Percentiles rank a stretch among this genome's conserved stretches.
Evolutionary conservation across 2,888 invertebrate species (phyloP).

Genomic region (Herminia tarsipennalis): DNA sequence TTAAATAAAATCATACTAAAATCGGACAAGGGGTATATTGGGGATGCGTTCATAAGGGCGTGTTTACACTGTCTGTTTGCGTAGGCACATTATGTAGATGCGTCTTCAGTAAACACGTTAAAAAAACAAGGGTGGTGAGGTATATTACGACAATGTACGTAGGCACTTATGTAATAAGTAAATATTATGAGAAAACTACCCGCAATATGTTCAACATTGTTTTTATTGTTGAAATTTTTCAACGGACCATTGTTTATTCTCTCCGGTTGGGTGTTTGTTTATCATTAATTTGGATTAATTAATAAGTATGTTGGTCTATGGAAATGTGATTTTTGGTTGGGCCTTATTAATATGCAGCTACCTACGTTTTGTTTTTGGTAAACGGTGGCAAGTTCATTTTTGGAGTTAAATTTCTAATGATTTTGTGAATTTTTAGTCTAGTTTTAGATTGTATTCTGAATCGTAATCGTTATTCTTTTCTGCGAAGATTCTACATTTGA

Average conservation of each 20-base stretch:
- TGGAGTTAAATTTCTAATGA: no score
- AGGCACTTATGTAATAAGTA: slow-evolving; percentile 53
- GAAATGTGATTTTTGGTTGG: slow-evolving; percentile 23
- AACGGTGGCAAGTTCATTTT: no score
- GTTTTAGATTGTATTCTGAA: no score
- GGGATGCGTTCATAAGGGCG: slow-evolving; percentile 75
- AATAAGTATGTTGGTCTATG: slow-evolving; percentile 23
- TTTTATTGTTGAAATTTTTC: slow-evolving; percentile 65
- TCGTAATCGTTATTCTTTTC: no score
- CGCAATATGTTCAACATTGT: slow-evolving; percentile 54
- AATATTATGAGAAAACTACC: slow-evolving; percentile 54
- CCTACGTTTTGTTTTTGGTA: neutral
- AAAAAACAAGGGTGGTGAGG: slow-evolving; percentile 81
- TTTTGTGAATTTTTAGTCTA: no score
- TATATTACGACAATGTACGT: slow-evolving; percentile 50
- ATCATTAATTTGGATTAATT: slow-evolving; percentile 46
- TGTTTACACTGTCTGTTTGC: slow-evolving; percentile 80
- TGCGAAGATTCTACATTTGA: no score
- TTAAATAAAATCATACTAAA: slow-evolving; percentile 60
- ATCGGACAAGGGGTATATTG: slow-evolving; percentile 63
- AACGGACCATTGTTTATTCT: slow-evolving; percentile 47
- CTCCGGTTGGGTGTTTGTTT: slow-evolving; percentile 33
- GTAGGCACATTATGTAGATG: slow-evolving; percentile 80
- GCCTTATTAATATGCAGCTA: slow-evolving; percentile 11
- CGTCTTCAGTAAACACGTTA: slow-evolving; percentile 82